Conservation (phyloP, 2,113 vertebrate genomes). For the Alethe diademata region DNA sequence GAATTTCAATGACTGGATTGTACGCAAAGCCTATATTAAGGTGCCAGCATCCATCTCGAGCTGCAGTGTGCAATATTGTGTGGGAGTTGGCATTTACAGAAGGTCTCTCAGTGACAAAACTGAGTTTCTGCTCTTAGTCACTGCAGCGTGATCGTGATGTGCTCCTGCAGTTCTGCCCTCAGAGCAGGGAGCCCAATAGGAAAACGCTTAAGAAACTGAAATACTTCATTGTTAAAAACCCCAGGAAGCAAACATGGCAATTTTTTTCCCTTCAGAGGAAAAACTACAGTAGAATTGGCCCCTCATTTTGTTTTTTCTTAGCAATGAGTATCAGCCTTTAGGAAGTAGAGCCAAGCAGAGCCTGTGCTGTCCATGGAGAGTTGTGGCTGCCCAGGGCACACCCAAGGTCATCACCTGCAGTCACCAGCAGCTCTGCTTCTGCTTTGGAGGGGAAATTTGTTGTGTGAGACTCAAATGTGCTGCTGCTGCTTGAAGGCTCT, state of each 20-base stretch:
- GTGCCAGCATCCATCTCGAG: conserved; percentile 64
- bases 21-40: conserved; percentile 59
- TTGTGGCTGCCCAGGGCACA: neutral
- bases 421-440: neutral
- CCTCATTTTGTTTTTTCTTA: neutral
- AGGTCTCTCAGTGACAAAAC: conserved; percentile 67
- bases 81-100: conserved; percentile 70
- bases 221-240: conserved; percentile 67
- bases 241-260: conserved; percentile 1
- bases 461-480: neutral
- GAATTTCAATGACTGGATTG: conserved; percentile 70
- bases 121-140: conserved; percentile 65
- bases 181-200: conserved; percentile 40
- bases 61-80: conserved; percentile 55
- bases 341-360: neutral
- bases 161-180: conserved; percentile 38
- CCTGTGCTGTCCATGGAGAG: neutral
- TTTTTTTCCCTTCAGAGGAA: neutral
- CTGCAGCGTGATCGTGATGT: conserved; percentile 54
- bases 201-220: conserved; percentile 19
- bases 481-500: neutral
- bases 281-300: neutral
- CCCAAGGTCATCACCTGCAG: neutral
- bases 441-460: neutral
- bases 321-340: neutral